phyloP scores from a whole-genome alignment of 2,888 invertebrate species.

The Galerucella calmariensis region DNA sequence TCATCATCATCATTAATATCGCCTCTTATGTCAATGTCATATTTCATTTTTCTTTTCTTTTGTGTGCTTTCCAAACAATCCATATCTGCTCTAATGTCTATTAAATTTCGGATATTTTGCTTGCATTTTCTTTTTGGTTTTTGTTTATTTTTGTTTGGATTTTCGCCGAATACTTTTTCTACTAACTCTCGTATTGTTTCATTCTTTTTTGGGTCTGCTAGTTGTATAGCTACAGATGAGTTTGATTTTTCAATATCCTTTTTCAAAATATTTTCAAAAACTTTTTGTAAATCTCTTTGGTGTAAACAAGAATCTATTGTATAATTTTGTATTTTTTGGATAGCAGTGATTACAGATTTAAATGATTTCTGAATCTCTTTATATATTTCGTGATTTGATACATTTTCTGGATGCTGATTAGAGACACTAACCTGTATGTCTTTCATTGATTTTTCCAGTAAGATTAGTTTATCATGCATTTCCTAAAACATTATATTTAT shows the following conservation, averaged over 20 bases:
- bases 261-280: slow-evolving; percentile 26
- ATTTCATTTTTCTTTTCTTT: slow-evolving; percentile 35
- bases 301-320: slow-evolving; percentile 20
- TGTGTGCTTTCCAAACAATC: slow-evolving; percentile 32
- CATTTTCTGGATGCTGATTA: slow-evolving; percentile 16
- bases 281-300: slow-evolving; percentile 19
- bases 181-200: slow-evolving; percentile 28
- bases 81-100: slow-evolving; percentile 45
- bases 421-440: slow-evolving; percentile 13
- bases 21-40: slow-evolving; percentile 39
- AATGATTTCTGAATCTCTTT: slow-evolving; percentile 34
- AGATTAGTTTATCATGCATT: slow-evolving; percentile 38
- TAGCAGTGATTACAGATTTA: slow-evolving; percentile 14
- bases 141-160: slow-evolving; percentile 16
- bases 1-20: slow-evolving; percentile 27
- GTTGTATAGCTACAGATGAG: not conserved
- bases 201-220: slow-evolving; percentile 17
- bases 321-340: slow-evolving; percentile 28
- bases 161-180: slow-evolving; percentile 35
- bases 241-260: slow-evolving; percentile 7
- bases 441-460: slow-evolving; percentile 30
- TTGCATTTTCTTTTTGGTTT: slow-evolving; percentile 40
- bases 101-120: slow-evolving; percentile 40
- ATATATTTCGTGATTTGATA: slow-evolving; percentile 30
- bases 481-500: slow-evolving; percentile 34